phyloP scores from a whole-genome alignment of 2,113 vertebrate species.

The Leptodactylus fuscus region DNA sequence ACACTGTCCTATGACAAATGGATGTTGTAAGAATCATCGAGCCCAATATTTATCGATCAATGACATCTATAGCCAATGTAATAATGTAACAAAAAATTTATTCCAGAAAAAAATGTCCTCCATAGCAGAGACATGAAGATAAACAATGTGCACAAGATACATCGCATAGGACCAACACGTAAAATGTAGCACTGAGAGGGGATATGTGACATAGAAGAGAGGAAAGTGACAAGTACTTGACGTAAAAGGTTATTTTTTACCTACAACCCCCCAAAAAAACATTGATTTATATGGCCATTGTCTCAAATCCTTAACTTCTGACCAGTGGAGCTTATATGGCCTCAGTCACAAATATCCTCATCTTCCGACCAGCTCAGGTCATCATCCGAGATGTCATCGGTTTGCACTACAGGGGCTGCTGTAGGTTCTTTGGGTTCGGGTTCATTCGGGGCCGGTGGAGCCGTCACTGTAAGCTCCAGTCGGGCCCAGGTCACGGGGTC shows the following conservation, averaged over 20 bases:
- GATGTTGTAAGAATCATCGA: too few species aligned
- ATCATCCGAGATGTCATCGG: slow-evolving; percentile 70
- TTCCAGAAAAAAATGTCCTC: background rate
- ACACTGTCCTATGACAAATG: too few species aligned
- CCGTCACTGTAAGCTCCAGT: slow-evolving; percentile 79
- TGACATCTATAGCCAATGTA: too few species aligned
- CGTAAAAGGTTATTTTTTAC: background rate
- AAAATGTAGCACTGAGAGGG: slow-evolving; percentile 21
- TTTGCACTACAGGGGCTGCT: slow-evolving; percentile 36
- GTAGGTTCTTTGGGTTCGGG: background rate
- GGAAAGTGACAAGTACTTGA: slow-evolving; percentile 6
- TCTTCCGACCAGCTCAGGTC: slow-evolving; percentile 80
- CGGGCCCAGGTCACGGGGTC: slow-evolving; percentile 85
- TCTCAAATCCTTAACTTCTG: slow-evolving; percentile 68
- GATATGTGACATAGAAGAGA: slow-evolving; percentile 14
- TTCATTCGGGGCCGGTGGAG: slow-evolving; percentile 64
- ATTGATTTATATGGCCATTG: too few species aligned
- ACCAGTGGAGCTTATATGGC: too few species aligned
- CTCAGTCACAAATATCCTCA: slow-evolving; percentile 54
- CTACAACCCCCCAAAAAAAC: background rate
- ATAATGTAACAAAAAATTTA: too few species aligned
- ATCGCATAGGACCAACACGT: too few species aligned
- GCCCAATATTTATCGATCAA: too few species aligned
- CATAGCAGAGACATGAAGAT: background rate
- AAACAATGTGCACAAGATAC: background rate